Conservation (phyloP, 2,797 vertebrate species). For the Telmatherina bonti region DNA sequence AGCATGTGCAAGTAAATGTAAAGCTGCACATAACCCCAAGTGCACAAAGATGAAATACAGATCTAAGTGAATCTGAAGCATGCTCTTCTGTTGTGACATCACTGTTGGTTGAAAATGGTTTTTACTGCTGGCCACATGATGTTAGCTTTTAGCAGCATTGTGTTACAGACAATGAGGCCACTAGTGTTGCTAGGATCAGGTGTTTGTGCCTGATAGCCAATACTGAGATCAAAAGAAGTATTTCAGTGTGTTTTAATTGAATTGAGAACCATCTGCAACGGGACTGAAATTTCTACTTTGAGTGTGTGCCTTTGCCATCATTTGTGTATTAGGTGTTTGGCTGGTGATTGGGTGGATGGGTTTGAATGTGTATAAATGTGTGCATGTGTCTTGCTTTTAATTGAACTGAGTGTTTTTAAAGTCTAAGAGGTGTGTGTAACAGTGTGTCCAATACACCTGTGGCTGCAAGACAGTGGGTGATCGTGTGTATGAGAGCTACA, state of each 20-base stretch:
- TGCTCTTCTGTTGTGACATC: constrained; percentile 33
- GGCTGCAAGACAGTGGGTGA: constrained; percentile 43
- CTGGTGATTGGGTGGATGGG: constrained; percentile 34
- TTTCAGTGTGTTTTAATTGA: constrained; percentile 72
- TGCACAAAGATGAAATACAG: constrained; percentile 23
- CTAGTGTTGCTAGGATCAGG: constrained; percentile 76
- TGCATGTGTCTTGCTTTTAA: constrained; percentile 63
- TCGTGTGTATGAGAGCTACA: constrained; percentile 51
- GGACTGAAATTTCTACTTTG: constrained; percentile 52
- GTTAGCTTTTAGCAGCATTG: constrained; percentile 71
- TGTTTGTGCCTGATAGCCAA: constrained; percentile 76
- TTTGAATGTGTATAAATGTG: constrained; percentile 42
- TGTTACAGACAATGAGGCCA: constrained; percentile 65
- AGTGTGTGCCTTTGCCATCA: constrained; percentile 35
- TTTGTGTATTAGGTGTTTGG: constrained; percentile 61
- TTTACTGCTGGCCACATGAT: constrained; percentile 75
- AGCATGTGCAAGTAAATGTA: constrained; percentile 11
- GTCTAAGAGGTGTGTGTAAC: constrained; percentile 67
- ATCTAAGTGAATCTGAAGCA: constrained; percentile 39
- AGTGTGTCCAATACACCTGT: constrained; percentile 54
- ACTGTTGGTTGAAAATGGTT: constrained; percentile 61
- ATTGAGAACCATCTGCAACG: constrained; percentile 56
- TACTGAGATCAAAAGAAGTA: constrained; percentile 77
- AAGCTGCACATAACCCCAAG: background rate
- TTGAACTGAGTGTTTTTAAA: constrained; percentile 61